These are phyloP conservation scores for Thalassophryne amazonica DNA, from an alignment of 2,797 vertebrate genomes.

Conservation along the genomic window DNA sequence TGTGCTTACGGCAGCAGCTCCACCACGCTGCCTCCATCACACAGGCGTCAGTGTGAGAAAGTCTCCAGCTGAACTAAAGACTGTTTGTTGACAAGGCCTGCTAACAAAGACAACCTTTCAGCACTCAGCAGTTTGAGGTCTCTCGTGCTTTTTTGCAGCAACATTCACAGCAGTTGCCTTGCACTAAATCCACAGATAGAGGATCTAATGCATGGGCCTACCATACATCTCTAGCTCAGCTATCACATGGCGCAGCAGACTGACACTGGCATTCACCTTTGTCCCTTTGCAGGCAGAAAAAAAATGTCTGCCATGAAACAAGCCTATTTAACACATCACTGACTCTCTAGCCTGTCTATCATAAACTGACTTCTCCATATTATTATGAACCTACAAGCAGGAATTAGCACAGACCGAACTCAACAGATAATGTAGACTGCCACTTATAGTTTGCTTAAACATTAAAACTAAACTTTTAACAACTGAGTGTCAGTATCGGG, in stretches of 20 bases:
- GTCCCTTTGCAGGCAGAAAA: conserved; percentile 39
- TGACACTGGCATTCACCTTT: conserved; percentile 61
- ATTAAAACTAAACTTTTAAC: no score
- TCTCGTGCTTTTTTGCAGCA: conserved; percentile 48
- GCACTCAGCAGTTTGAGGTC: conserved; percentile 43
- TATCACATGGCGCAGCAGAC: conserved; percentile 37
- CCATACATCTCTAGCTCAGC: conserved; percentile 23
- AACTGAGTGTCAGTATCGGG: no score
- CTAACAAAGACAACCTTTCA: conserved; percentile 79
- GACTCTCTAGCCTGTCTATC: no score
- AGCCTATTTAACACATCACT: no score
- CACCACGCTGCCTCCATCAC: conserved; percentile 57
- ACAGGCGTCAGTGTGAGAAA: conserved; percentile 67
- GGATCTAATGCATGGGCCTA: conserved; percentile 9
- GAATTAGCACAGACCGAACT: no score
- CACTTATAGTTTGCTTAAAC: no score
- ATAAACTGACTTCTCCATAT: no score
- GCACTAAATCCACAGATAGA: conserved; percentile 26
- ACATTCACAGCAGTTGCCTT: conserved; percentile 46
- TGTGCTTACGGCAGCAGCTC: conserved; percentile 52
- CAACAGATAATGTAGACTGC: no score
- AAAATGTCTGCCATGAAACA: no score
- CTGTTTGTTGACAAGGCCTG: conserved; percentile 67
- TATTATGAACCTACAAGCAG: no score
- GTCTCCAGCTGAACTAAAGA: conserved; percentile 66